Percentiles rank a stretch among this genome's conserved stretches.
Evolutionary conservation across 2,113 vertebrate species (phyloP).

Genomic region (Pycnonotus jocosus): DNA sequence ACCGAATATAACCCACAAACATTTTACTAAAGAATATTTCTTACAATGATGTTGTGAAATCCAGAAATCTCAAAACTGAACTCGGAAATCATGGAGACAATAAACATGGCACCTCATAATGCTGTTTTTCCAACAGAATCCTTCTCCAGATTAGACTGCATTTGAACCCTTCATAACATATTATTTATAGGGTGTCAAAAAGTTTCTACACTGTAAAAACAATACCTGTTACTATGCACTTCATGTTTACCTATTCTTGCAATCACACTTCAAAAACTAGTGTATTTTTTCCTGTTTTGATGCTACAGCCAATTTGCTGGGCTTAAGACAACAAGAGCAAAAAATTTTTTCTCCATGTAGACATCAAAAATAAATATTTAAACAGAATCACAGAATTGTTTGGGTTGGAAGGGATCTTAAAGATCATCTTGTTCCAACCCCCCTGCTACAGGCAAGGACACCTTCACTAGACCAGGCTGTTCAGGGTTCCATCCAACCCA

Average conservation of each 20-base stretch:
- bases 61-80: slow-evolving; percentile 1
- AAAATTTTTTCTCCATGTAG: neutral
- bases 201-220: neutral
- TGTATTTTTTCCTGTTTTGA: neutral
- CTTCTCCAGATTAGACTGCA: neutral
- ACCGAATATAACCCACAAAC: neutral
- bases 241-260: neutral
- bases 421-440: neutral
- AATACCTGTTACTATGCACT: neutral
- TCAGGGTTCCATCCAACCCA: neutral
- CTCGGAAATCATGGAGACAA: neutral
- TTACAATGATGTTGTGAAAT: neutral
- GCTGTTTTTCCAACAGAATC: neutral
- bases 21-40: neutral
- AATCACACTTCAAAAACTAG: neutral
- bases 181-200: neutral
- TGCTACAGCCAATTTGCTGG: neutral
- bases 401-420: neutral
- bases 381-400: neutral
- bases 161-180: neutral
- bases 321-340: neutral
- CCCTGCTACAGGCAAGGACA: neutral
- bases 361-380: neutral
- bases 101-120: slow-evolving; percentile 27
- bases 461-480: neutral